phyloP scores from a whole-genome alignment of 2,113 vertebrate genomes.

The Catagonus wagneri region DNA sequence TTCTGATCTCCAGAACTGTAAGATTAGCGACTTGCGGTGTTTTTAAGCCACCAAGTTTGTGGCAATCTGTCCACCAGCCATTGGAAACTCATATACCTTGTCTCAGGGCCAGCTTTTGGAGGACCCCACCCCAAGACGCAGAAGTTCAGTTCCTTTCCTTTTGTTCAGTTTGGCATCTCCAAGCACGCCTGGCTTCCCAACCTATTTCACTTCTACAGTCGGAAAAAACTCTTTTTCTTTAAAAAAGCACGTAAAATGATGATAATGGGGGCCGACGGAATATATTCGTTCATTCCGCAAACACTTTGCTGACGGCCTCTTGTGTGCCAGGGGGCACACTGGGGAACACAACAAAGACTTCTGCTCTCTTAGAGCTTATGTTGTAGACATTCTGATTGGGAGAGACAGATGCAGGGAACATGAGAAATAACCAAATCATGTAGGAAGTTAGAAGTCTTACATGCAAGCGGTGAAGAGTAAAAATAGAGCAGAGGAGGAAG shows the following conservation, averaged over 20 bases:
- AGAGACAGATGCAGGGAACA: no score
- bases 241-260: neutral
- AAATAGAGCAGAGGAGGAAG: neutral
- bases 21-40: no score
- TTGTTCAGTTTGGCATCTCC: neutral
- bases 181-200: neutral
- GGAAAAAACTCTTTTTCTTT: neutral
- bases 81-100: rapidly evolving
- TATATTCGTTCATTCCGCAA: rapidly evolving
- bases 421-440: neutral
- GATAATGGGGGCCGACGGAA: neutral
- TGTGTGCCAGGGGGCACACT: rapidly evolving
- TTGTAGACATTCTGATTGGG: neutral
- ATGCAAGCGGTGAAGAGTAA: rapidly evolving
- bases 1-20: neutral
- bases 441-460: neutral
- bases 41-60: neutral
- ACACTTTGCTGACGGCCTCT: neutral
- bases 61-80: neutral
- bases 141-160: neutral
- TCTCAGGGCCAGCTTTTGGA: neutral
- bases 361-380: neutral
- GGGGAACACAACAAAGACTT: neutral
- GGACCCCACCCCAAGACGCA: neutral
- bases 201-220: neutral